Conservation (phyloP, 2,888 invertebrate species). For the Drosophila neonasuta region DNA sequence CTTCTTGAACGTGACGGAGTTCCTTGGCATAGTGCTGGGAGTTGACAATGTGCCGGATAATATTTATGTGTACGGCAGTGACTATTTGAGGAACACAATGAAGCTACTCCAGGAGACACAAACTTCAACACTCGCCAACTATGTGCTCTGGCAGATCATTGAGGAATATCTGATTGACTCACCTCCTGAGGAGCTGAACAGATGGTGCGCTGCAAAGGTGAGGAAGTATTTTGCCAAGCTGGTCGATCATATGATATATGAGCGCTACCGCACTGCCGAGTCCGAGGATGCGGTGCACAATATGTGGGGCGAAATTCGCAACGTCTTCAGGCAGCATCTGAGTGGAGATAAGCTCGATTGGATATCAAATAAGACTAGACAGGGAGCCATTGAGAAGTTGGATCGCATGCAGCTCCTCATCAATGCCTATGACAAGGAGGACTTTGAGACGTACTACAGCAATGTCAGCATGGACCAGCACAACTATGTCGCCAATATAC, state of each 20-base stretch:
- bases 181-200: slow-evolving; percentile 21
- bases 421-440: slow-evolving; percentile 70
- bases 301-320: slow-evolving; percentile 74
- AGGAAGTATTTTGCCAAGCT: slow-evolving; percentile 73
- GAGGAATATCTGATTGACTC: slow-evolving; percentile 60
- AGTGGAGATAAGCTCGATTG: slow-evolving; percentile 71
- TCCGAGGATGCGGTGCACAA: slow-evolving; percentile 65
- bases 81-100: slow-evolving; percentile 57
- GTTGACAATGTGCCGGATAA: slow-evolving; percentile 60
- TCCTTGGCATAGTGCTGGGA: slow-evolving; percentile 66
- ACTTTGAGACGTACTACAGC: slow-evolving; percentile 62
- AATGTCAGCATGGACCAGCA: slow-evolving; percentile 50
- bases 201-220: slow-evolving; percentile 66
- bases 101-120: slow-evolving; percentile 52
- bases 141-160: slow-evolving; percentile 72
- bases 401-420: slow-evolving; percentile 70
- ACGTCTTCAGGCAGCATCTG: slow-evolving; percentile 63
- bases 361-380: slow-evolving; percentile 71
- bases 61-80: slow-evolving; percentile 68
- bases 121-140: slow-evolving; percentile 60
- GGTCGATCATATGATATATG: slow-evolving; percentile 70
- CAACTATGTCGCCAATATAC: slow-evolving; percentile 72
- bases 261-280: slow-evolving; percentile 57
- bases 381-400: slow-evolving; percentile 68
- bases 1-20: slow-evolving; percentile 68